Base-by-base conservation (phyloP, 2,888 invertebrate genomes). In the Eupithecia vulgata region DNA sequence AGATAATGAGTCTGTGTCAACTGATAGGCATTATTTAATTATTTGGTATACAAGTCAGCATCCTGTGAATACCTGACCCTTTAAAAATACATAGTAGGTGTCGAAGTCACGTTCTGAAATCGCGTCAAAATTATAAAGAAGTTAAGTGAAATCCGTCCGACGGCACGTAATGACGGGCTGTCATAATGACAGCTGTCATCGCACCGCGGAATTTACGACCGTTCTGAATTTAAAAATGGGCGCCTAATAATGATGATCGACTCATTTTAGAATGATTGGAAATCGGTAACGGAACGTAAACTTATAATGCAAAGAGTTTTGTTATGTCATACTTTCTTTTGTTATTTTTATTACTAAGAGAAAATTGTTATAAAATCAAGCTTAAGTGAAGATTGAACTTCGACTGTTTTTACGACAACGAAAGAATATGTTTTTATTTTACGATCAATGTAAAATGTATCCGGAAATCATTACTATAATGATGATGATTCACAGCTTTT, bases 71-170 rank as follows among this genome's bases (percentile, higher is more conserved):
- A 70, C 62, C 76, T 78, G 79, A 82, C 74, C 69, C 78, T 77
- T 80, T 78, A 78, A 76, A 79, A 78, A 81, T 82, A 79, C 83
- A 83, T 85, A 83, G 81, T 82, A 88, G 89, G 93, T 93, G 93
- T 91, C 85, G 87, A 80, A 88, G 86, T 91, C 93, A 93, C 93
- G 93, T 92, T 85, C 90, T 73, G 81, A 84, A 88, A 90, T 92
- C 90, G 87, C 89, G 88, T 91, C 90, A 87, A 93, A 94, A 93
- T 93, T 93, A 93, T 91, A 90, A 91, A 88, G 89, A 86, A 88
- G 86, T 86, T 91, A 90, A 91, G 90, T 91, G 90, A 91, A 90
- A 90, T 88, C 87, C 82, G 82, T 75, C 73, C 82, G 84, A 82
- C 82, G 81, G 79, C 81, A 77, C 80, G 80, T 87, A 87, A 87